Evolutionary conservation across 2,888 invertebrate genomes (phyloP), one percentile per base, ranked within the genome.

Genomic region (Oligia fasciuncula): DNA sequence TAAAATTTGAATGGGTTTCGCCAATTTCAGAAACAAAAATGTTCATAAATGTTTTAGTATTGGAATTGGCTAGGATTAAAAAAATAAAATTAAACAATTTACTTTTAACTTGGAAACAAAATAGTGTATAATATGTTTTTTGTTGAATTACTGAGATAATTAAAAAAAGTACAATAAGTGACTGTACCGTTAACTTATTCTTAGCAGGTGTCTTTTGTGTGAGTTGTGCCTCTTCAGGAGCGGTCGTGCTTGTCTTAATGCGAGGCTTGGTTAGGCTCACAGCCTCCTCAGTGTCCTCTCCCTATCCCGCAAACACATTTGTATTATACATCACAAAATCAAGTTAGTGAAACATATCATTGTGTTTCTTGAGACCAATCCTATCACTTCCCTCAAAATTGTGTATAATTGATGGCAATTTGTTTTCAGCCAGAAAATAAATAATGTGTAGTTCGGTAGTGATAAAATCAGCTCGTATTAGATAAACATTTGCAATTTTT

Each of bases 191-290:
- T 77, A 91, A 94, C 85, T 96, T 96, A 96, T 96, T 97, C 96
- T 95, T 95, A 90, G 96, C 92, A 86, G 96, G 96, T 91, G 96
- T 96, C 93, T 96, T 97, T 96, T 96, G 96, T 89, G 96, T 96
- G 85, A 97, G 96, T 85, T 96, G 93, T 89, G 96, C 97, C 89
- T 97, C 97, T 93, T 96, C 97, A 75, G 96, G 97, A 86, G 96
- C 96, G 81, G 96, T 96, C 79, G 96, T 96, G 94, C 95, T 96
- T 88, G 95, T 96, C 93, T 96, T 97, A 93, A 94, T 95, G 89
- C 94, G 94, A 87, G 97, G 97, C 90, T 96, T 96, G 91, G 94
- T 93, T 89, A 97, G 93, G 91, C 93, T 97, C 91, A 97, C 94
- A 88, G 95, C 96, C 95, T 97, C 92, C 93, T 96, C 94, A 94